Conservation (phyloP, 2,888 invertebrate species). For the Leucophora obtusa region DNA sequence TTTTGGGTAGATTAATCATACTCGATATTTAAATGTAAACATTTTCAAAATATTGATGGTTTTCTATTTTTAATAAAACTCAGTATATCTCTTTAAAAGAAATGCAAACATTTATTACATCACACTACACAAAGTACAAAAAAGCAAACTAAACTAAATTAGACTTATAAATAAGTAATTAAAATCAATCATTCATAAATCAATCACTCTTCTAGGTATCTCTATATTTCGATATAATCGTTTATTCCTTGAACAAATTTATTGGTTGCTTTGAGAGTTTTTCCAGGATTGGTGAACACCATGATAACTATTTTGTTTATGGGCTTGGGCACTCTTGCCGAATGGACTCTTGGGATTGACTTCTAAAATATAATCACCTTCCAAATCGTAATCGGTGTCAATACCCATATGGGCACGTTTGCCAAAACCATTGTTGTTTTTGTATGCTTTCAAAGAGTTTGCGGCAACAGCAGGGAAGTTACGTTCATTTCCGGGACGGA, state of each 20-base stretch:
- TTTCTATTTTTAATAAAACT: neutral
- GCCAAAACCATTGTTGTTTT: conserved; percentile 73
- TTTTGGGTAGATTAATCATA: no score
- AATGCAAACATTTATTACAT: conserved; percentile 47
- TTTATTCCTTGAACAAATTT: neutral
- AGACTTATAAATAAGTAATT: neutral
- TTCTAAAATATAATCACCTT: conserved; percentile 75
- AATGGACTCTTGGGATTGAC: conserved; percentile 75
- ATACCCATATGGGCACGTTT: conserved; percentile 76
- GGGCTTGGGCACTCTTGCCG: conserved; percentile 72
- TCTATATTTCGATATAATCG: neutral
- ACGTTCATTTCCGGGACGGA: conserved; percentile 74
- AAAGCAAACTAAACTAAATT: conserved; percentile 4
- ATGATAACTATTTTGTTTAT: conserved; percentile 70
- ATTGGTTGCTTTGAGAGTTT: neutral
- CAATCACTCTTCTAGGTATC: neutral
- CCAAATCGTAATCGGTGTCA: conserved; percentile 68
- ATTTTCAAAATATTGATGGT: no score
- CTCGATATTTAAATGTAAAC: no score
- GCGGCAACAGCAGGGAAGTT: conserved; percentile 76
- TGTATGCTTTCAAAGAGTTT: conserved; percentile 72
- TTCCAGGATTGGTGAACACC: conserved; percentile 59
- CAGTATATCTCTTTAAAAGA: conserved; percentile 31
- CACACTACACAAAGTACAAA: conserved; percentile 2
- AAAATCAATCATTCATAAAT: neutral